These are phyloP conservation scores for Cynodonichthys magdalenae DNA, from an alignment of 2,797 vertebrate species.

Conservation along the genomic window DNA sequence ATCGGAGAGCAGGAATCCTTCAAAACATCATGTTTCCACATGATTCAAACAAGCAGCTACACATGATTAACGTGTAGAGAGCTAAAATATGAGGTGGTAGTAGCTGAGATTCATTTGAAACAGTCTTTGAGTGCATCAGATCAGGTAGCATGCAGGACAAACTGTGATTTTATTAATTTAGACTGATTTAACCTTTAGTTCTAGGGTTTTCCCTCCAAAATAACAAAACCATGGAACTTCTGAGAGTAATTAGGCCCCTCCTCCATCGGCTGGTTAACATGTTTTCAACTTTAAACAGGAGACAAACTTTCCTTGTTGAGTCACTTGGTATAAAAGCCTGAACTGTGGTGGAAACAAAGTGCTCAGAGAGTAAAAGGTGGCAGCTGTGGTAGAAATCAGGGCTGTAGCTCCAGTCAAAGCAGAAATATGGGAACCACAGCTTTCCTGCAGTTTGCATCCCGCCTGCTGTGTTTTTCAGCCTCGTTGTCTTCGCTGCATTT, in stretches of 20 bases:
- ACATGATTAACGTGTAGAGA: too few species aligned
- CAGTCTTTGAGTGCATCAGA: too few species aligned
- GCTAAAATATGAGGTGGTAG: too few species aligned
- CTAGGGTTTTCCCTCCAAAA: neutral
- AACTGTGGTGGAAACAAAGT: neutral
- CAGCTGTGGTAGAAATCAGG: neutral
- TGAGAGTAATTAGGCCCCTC: neutral
- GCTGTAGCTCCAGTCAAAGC: too few species aligned
- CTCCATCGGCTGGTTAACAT: neutral
- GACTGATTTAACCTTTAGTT: neutral
- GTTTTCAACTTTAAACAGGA: neutral
- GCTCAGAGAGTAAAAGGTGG: accelerated
- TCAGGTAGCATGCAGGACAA: neutral
- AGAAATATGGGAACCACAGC: neutral
- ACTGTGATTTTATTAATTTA: neutral
- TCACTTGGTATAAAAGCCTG: neutral
- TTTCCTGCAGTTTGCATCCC: neutral
- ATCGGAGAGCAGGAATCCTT: constrained; percentile 64
- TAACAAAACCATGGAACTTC: neutral
- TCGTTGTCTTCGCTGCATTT: too few species aligned
- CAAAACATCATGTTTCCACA: constrained; percentile 66
- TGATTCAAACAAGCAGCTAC: constrained; percentile 47
- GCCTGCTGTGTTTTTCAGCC: neutral
- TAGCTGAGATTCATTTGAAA: too few species aligned
- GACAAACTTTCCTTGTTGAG: constrained; percentile 5